Percentiles rank a stretch among this genome's conserved stretches.
Conservation (phyloP, 1,140 invertebrate species). For the Sesamia nonagrioides region DNA sequence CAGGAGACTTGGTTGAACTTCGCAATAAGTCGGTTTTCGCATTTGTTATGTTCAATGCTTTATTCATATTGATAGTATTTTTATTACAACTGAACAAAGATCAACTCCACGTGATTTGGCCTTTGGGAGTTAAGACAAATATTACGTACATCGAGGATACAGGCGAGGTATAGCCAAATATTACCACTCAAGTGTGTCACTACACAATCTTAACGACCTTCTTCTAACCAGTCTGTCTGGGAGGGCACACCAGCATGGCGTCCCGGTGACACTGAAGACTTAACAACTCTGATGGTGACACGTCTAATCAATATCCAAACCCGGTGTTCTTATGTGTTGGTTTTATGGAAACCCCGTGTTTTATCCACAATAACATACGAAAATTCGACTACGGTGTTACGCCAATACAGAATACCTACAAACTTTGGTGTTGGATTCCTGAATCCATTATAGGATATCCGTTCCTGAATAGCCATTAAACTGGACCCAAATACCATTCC, state of each 20-base stretch:
- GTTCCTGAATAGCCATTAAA: background rate
- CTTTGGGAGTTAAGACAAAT: conserved; percentile 97
- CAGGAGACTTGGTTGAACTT: conserved; percentile 95
- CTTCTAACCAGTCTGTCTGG: conserved; percentile 86
- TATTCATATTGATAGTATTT: conserved; percentile 99
- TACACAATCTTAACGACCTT: conserved; percentile 86
- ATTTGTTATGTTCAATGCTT: conserved; percentile 99
- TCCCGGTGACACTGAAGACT: conserved; percentile 72
- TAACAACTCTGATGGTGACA: conserved; percentile 76
- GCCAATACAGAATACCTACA: background rate
- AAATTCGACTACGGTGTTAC: conserved; percentile 41
- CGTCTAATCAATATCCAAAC: conserved; percentile 71
- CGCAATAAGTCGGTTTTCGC: conserved; percentile 99
- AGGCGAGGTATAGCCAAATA: conserved; percentile 91
- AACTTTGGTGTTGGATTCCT: conserved; percentile 7
- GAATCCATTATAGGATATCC: background rate
- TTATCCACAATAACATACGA: conserved; percentile 30
- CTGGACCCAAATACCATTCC: conserved; percentile 19
- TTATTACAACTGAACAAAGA: conserved; percentile 99
- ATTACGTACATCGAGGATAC: conserved; percentile 97
- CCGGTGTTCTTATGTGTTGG: conserved; percentile 51
- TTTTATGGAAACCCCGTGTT: conserved; percentile 22
- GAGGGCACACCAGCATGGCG: conserved; percentile 87
- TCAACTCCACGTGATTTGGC: conserved; percentile 98
- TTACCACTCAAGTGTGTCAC: conserved; percentile 81